Evolutionary conservation across 1,140 invertebrate genomes (phyloP), one percentile per base, ranked within the genome.

Genomic region (Mactra quadrangularis): DNA sequence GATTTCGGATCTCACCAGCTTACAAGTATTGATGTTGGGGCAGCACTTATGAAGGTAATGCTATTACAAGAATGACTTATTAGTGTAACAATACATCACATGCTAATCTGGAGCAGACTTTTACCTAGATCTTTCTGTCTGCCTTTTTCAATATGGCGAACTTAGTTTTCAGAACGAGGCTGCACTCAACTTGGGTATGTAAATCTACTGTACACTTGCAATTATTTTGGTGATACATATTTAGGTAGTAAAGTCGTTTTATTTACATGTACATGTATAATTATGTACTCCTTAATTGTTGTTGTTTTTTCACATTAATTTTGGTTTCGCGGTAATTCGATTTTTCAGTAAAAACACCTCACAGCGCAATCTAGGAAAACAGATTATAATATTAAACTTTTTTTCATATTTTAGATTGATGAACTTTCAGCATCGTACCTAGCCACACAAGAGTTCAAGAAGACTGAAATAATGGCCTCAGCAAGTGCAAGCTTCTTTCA

Each of bases 1-100:
- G 88, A 89, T 70, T 89, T 83, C 62, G 88, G 88, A 1, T 89
- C 88, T 3, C 88, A 89, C 75, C 57, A 85, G n/a, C 53, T 86
- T n/a, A 85, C 64, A n/a, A 72, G 71, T 47, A 70, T 84, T 0
- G 84, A 87, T 53, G 82, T 87, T 0, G 88, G 88, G 15, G 88
- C 86, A 1, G 82, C 83, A 7, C 22, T 89, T 13, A 68, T 78
- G 1, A 68, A 68, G 25, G 64, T 68, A 41, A 15, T 15, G 38
- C 15, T 41, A 41, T n/a, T n/a, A n/a, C n/a, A n/a, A n/a, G n/a
- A n/a, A n/a, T 11, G 19, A 11, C 45, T 11, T 50, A 19, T 11
- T n/a, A n/a, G n/a, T n/a, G n/a, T n/a, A n/a, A n/a, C n/a, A n/a
- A n/a, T n/a, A n/a, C n/a, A n/a, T n/a, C n/a, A n/a, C n/a, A n/a